Percentiles rank a stretch among this genome's conserved stretches.
These are phyloP conservation scores for Gallirallus australis DNA, from an alignment of 2,797 vertebrate species.

Conservation along the genomic window DNA sequence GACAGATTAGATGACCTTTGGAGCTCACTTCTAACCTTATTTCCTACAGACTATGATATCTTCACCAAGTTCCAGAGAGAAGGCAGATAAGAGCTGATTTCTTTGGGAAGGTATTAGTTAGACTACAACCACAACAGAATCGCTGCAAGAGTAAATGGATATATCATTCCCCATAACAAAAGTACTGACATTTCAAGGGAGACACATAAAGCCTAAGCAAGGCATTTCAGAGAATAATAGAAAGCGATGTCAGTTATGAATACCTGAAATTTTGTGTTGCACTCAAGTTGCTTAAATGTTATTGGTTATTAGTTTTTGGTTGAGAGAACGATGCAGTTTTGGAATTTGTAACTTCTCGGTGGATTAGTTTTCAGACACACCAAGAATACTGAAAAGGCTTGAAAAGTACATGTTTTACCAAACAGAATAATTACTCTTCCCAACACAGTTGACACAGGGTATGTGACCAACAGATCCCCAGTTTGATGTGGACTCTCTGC, in stretches of 20 bases:
- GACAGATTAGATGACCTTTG: conserved; percentile 73
- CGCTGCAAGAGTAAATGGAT: conserved; percentile 11
- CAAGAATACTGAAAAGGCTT: neutral
- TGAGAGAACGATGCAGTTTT: neutral
- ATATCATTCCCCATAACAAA: conserved; percentile 34
- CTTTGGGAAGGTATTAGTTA: conserved; percentile 67
- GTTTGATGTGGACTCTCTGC: neutral
- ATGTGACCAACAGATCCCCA: neutral
- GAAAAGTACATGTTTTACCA: neutral
- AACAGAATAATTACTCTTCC: neutral
- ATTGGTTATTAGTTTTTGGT: neutral
- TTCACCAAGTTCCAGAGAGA: conserved; percentile 58
- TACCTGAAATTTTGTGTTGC: neutral
- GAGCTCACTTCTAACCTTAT: conserved; percentile 69
- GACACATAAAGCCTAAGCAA: neutral
- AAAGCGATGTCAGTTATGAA: neutral
- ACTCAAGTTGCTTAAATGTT: neutral
- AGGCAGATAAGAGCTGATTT: conserved; percentile 65
- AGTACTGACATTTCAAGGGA: conserved; percentile 39
- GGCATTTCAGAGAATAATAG: neutral
- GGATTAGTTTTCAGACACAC: neutral
- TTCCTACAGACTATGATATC: conserved; percentile 69
- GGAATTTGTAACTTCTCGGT: neutral
- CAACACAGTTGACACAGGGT: neutral
- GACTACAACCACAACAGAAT: conserved; percentile 53